Evolutionary conservation across 2,888 invertebrate species (phyloP), one percentile per base, ranked within the genome.

Genomic region (Drosophila subquinaria): DNA sequence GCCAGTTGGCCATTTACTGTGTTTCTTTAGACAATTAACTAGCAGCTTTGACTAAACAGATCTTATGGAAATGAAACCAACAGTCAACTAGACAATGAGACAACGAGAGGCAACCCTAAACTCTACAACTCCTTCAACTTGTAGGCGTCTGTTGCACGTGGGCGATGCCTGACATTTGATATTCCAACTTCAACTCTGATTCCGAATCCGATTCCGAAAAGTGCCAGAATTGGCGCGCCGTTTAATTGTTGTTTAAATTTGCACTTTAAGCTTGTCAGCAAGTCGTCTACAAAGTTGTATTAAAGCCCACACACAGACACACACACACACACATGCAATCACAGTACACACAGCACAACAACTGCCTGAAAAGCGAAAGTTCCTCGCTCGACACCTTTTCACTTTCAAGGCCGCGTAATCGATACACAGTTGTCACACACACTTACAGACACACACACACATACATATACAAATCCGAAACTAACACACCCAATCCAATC

Each of bases 381-480:
- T 73, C 48, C 65, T 52, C 72, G 70, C 27, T 77, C 83, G 91
- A 91, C 90, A 91, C 91, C 90, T 91, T 91, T 91, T 91, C 91
- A 91, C 91, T 91, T 91, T 91, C 91, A 91, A 91, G 91, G 91
- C 87, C 83, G 87, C 82, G 67, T 76, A 85, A 82, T 85, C 86
- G 76, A 82, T 79, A 64, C 72, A 81, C 74, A 63, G 51, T 69
- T 79, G 82, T 84, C 79, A 60, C 50, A 50, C 45, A 66, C 62
- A 56, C 36, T 36, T 27, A 53, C 23, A 57, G 51, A 65, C 40
- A 73, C 52, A 66, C 43, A 62, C 42, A 68, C 36, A 69, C 55
- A 63, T 42, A 68, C 33, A 72, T 47, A 20, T 10, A 63, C 23
- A 57, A 76, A 64, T 70, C 69, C 60, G 23, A 65, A 76, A 76